A percentile compares a stretch with the other conserved stretches of the same genome.
Conservation (phyloP, 2,113 vertebrate genomes). For the Elephantulus edwardii region DNA sequence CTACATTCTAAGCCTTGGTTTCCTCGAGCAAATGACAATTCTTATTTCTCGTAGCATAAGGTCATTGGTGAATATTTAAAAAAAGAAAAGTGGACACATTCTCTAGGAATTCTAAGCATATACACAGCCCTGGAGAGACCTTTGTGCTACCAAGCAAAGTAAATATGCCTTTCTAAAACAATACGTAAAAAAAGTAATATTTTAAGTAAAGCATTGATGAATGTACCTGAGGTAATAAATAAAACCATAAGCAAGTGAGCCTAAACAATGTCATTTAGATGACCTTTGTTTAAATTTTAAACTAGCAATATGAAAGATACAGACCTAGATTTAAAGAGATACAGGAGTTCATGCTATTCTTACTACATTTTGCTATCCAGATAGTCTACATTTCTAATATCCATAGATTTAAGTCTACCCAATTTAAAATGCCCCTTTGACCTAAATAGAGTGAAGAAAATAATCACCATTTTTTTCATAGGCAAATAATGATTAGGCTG, state of each 20-base stretch:
- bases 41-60: not conserved
- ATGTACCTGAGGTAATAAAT: not conserved
- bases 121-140: not conserved
- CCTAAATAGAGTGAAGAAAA: not conserved
- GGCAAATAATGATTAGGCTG: not conserved
- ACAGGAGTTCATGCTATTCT: not conserved
- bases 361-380: constrained; percentile 2
- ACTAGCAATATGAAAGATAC: not conserved
- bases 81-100: not conserved
- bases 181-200: not conserved
- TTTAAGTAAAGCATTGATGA: constrained; percentile 1
- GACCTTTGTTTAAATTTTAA: constrained; percentile 29
- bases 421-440: not conserved
- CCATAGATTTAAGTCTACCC: not conserved
- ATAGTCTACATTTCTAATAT: not conserved
- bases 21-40: not conserved
- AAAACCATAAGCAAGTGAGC: constrained; percentile 22
- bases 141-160: not conserved
- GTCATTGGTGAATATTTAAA: not conserved
- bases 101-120: not conserved
- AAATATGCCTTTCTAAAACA: constrained; percentile 4
- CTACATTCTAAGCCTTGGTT: not conserved
- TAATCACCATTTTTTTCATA: not conserved
- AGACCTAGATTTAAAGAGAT: not conserved
- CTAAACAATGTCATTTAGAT: not conserved